A percentile compares a stretch with the other conserved stretches of the same genome.
phyloP scores from a whole-genome alignment of 2,797 vertebrate species.

The Alectoris magna region DNA sequence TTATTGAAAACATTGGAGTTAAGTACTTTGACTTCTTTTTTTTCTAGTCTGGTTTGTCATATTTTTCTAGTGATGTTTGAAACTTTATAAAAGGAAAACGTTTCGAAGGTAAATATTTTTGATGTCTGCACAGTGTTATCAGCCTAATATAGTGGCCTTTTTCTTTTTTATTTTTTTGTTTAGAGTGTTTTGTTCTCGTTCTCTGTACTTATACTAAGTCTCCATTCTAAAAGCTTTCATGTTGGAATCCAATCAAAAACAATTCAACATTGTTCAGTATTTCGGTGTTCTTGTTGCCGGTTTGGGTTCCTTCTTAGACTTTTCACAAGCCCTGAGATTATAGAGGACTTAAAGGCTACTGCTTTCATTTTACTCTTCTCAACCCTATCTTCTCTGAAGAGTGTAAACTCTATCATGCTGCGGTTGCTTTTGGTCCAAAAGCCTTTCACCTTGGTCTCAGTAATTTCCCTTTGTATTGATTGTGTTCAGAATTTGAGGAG shows the following conservation, averaged over 20 bases:
- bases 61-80: not conserved
- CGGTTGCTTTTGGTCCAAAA: not conserved
- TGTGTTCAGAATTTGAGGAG: not conserved
- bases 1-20: not conserved
- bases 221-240: not conserved
- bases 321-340: not conserved
- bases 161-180: not conserved
- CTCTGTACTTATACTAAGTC: not conserved
- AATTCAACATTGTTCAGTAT: not conserved
- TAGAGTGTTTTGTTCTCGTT: not conserved
- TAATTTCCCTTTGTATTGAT: not conserved
- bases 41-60: not conserved
- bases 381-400: not conserved
- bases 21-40: not conserved
- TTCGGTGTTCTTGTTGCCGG: not conserved
- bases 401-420: not conserved
- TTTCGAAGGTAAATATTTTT: not conserved
- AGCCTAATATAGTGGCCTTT: not conserved
- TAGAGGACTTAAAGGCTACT: not conserved
- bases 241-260: not conserved
- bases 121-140: not conserved
- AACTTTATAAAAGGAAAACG: not conserved
- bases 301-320: not conserved
- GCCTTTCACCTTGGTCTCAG: not conserved
- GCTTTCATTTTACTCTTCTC: not conserved